phyloP scores from a whole-genome alignment of 2,888 invertebrate genomes.

The Drosophila ezoana region DNA sequence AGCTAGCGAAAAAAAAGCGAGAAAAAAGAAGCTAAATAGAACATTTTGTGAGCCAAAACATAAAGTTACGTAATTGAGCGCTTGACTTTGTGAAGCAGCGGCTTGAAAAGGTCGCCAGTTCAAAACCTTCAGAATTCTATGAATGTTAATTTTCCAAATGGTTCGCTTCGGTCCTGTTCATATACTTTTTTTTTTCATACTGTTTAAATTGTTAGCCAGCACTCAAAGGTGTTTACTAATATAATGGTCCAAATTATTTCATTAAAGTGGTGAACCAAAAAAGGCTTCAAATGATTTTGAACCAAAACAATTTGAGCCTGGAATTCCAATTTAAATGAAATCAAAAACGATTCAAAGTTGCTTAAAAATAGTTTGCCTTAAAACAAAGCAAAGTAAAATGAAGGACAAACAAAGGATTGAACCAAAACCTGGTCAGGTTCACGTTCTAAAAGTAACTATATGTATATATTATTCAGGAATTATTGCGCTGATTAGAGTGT shows the following conservation, averaged over 20 bases:
- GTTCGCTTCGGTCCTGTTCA: slow-evolving; percentile 13
- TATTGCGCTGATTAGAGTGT: too few relatives aligned
- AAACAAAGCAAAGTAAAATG: too few relatives aligned
- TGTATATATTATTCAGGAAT: too few relatives aligned
- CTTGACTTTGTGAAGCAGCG: slow-evolving; percentile 60
- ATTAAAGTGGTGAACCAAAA: not conserved
- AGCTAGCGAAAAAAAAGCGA: not conserved
- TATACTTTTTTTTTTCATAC: not conserved
- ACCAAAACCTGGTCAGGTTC: too few relatives aligned
- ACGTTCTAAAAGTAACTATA: too few relatives aligned
- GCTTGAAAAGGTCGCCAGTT: slow-evolving; percentile 34
- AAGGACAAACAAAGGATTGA: too few relatives aligned
- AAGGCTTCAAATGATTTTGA: too few relatives aligned
- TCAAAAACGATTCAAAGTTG: too few relatives aligned
- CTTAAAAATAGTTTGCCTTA: too few relatives aligned
- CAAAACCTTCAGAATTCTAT: slow-evolving; percentile 29
- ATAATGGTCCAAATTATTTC: not conserved
- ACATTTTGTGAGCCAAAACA: slow-evolving; percentile 45
- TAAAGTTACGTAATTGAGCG: slow-evolving; percentile 71
- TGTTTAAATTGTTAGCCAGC: not conserved
- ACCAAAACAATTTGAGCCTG: too few relatives aligned
- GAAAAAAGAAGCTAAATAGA: slow-evolving; percentile 61
- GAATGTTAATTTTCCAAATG: slow-evolving; percentile 54
- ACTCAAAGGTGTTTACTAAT: not conserved
- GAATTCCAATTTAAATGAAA: too few relatives aligned